Conservation (phyloP, 1,140 invertebrate genomes). For the Monomorium pharaonis region DNA sequence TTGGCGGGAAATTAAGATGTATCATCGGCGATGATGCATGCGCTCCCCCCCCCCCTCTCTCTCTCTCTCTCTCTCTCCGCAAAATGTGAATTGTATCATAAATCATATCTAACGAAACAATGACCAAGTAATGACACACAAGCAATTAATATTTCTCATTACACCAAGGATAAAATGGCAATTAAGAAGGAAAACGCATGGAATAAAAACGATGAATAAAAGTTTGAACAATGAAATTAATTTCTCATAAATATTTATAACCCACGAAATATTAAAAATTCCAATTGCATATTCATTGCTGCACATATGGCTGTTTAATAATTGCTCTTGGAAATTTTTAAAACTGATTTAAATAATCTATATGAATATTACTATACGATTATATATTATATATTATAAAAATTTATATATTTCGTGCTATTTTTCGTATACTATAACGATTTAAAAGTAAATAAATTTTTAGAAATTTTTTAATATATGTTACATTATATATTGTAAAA, state of each 20-base stretch:
- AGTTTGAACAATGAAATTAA: neutral
- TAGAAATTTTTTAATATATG: neutral
- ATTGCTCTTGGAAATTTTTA: neutral
- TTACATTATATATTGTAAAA: neutral
- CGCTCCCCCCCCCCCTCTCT: too few species aligned
- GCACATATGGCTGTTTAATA: neutral
- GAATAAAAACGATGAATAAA: neutral
- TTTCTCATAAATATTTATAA: neutral
- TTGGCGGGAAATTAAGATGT: constrained; percentile 20
- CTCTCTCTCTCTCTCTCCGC: too few species aligned
- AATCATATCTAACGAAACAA: constrained; percentile 8
- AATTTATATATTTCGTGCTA: neutral
- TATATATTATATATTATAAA: too few species aligned
- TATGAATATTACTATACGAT: too few species aligned
- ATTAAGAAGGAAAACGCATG: neutral
- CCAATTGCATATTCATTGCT: neutral
- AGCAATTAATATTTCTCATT: neutral
- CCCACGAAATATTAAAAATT: neutral
- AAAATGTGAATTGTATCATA: constrained; percentile 35
- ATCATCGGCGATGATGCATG: neutral
- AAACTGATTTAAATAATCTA: neutral
- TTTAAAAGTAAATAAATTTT: neutral
- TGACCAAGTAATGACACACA: neutral
- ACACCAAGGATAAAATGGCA: neutral
- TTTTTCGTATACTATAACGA: neutral